These are phyloP conservation scores for Phaetusa simplex DNA, from an alignment of 2,113 vertebrate genomes.

Conservation along the genomic window DNA sequence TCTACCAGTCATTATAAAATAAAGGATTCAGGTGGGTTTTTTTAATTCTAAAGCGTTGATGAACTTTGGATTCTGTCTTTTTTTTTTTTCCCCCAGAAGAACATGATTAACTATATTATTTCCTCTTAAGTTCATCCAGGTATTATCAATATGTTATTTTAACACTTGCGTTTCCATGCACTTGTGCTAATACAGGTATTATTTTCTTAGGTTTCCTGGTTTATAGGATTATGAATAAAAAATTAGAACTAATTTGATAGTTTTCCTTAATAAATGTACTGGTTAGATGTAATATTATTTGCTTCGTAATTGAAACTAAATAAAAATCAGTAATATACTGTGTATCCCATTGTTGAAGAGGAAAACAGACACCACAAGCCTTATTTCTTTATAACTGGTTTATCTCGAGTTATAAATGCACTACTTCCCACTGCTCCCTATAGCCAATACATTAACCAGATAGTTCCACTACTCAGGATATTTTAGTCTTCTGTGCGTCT, in stretches of 20 bases:
- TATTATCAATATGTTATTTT: neutral
- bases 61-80: neutral
- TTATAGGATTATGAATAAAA: neutral
- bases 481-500: neutral
- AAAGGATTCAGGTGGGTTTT: neutral
- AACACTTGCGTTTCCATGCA: fast-evolving
- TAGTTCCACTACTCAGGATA: neutral
- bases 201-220: neutral
- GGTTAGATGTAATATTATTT: neutral
- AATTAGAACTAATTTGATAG: neutral
- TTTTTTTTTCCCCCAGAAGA: neutral
- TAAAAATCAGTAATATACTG: neutral
- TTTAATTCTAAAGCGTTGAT: neutral
- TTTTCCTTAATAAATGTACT: neutral
- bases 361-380: neutral
- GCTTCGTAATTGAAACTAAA: neutral
- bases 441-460: neutral
- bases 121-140: neutral
- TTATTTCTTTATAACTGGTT: neutral
- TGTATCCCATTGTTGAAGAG: neutral
- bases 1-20: neutral
- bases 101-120: neutral
- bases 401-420: neutral
- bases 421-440: neutral
- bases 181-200: neutral